Evolutionary conservation across 2,113 vertebrate genomes (phyloP).

Genomic region (Spermophilus dauricus): DNA sequence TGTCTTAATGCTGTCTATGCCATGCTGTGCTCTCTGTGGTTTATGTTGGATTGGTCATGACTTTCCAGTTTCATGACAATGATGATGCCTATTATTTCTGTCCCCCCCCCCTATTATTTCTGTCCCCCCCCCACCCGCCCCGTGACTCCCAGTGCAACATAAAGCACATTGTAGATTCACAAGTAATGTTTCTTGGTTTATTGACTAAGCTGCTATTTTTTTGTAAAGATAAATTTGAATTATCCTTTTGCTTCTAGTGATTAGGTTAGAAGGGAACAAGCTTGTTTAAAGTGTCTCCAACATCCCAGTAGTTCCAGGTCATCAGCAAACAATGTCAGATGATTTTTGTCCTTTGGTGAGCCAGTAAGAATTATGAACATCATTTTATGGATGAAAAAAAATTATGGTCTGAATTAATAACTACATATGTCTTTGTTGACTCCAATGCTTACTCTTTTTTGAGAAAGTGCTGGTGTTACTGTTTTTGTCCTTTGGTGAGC

Average conservation of each 20-base stretch:
- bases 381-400: not conserved
- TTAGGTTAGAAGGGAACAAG: not conserved
- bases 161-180: not conserved
- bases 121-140: not conserved
- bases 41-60: not conserved
- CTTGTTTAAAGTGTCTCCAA: not conserved
- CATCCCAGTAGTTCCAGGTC: not conserved
- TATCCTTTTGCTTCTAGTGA: not conserved
- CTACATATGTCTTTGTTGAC: not conserved
- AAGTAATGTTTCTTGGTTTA: not conserved
- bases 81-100: not conserved
- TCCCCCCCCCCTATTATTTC: not conserved
- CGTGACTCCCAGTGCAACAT: not conserved
- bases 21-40: not conserved
- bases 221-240: not conserved
- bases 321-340: not conserved
- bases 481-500: not conserved
- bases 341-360: not conserved
- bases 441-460: not conserved
- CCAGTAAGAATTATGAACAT: not conserved
- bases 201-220: not conserved
- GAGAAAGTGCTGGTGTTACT: not conserved
- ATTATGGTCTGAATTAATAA: not conserved
- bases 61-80: not conserved
- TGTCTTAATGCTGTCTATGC: too few relatives aligned